A percentile compares a stretch with the other conserved stretches of the same genome.
Evolutionary conservation across 2,888 invertebrate species (phyloP).

Genomic region (Amiota minor): DNA sequence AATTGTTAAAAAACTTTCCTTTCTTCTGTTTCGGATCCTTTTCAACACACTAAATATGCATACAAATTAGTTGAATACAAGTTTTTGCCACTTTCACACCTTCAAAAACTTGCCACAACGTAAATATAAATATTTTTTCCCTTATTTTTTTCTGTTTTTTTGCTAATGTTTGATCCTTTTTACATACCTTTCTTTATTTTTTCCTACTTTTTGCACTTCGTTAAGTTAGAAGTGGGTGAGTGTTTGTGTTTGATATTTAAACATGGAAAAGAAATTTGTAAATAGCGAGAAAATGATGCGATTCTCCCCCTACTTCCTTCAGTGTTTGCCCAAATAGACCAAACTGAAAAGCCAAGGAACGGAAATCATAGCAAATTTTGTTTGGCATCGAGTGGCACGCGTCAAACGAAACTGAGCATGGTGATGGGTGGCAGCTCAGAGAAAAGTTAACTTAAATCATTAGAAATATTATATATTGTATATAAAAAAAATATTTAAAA

Average conservation of each 20-base stretch:
- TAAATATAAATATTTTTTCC: slow-evolving; percentile 7
- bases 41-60: slow-evolving; percentile 2
- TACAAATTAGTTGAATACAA: slow-evolving; percentile 12
- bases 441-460: no score
- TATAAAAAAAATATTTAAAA: no score
- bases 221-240: no score
- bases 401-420: background rate
- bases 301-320: slow-evolving; percentile 24
- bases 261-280: slow-evolving; percentile 68
- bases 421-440: no score
- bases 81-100: background rate
- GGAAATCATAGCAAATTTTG: slow-evolving; percentile 44
- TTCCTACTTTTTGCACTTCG: no score
- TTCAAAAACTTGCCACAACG: background rate
- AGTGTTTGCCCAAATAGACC: background rate
- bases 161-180: no score
- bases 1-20: background rate
- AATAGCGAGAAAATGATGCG: slow-evolving; percentile 59
- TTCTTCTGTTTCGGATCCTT: background rate
- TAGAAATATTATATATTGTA: no score
- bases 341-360: slow-evolving; percentile 39
- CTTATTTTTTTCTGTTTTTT: slow-evolving; percentile 28
- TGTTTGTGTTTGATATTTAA: slow-evolving; percentile 40
- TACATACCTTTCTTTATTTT: no score
- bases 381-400: slow-evolving; percentile 40